phyloP scores from a whole-genome alignment of 2,113 vertebrate species.

The Pluvianellus socialis region DNA sequence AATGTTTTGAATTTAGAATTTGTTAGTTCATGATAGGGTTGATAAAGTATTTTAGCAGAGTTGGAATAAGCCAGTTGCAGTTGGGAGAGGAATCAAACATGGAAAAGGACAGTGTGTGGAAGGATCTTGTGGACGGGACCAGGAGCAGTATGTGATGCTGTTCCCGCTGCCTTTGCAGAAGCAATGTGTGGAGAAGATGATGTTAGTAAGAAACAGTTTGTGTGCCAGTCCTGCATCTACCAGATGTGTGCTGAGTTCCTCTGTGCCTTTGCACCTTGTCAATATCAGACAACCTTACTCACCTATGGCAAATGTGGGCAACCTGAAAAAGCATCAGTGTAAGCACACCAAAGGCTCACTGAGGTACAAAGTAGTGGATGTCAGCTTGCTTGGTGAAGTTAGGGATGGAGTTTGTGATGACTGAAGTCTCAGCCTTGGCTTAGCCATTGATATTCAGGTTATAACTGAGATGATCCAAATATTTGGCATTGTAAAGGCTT shows the following conservation, averaged over 20 bases:
- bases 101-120: background rate
- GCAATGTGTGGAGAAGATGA: background rate
- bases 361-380: background rate
- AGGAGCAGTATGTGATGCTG: background rate
- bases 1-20: background rate
- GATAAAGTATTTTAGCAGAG: background rate
- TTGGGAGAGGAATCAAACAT: accelerated
- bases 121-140: background rate
- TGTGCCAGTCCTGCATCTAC: background rate
- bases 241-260: background rate
- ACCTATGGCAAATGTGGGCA: background rate
- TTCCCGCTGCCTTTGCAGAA: background rate
- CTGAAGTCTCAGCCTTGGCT: background rate
- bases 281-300: background rate
- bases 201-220: background rate
- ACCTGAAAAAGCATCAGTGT: background rate
- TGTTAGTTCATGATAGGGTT: accelerated
- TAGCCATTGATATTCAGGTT: background rate
- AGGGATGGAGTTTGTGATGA: background rate
- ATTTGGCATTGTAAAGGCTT: background rate
- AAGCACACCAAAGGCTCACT: background rate
- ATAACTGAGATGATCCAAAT: background rate
- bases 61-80: background rate
- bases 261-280: background rate
- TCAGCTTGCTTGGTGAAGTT: background rate